Evolutionary conservation across 2,888 invertebrate genomes (phyloP), one percentile per base, ranked within the genome.

Genomic region (Tanytarsus gracilentus): DNA sequence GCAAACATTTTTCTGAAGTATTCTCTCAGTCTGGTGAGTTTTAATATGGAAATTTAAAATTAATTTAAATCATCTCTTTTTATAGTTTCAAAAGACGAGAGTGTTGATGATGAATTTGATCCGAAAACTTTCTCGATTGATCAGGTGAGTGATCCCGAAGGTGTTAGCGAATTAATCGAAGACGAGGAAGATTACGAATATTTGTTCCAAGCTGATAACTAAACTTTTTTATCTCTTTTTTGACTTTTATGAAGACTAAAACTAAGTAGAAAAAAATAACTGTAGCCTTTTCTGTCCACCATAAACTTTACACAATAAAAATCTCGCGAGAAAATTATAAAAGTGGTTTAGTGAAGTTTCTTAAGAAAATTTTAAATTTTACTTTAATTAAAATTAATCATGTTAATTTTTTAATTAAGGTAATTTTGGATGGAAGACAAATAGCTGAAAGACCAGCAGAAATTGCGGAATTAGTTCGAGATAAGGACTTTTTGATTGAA

Each of bases 111-210:
- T 14, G 56, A 56, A 3, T 27, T 56, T 25, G 56, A 56, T 44
- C 44, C 40, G 14, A 56, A 56, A 7, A 56, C 56, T 4, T 56
- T 40, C 9, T 56, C 56, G 2, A 56, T 56, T 14, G 56, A 56
- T 25, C 56, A 56, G 40, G 56, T 56, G 18, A 56, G 56, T 56
- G 56, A 56, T n/a, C 44, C 26, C 4, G 52, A 52, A 18, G 53
- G 53, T 16, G 53, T 53, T 14, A 53, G 53, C 27, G 56, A 56
- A 40, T 44, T 56, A 16, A 44, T 44, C 8, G 56, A 56, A 21
- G 56, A 56, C 27, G 40, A 40, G 21, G 50, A 50, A 27, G 50
- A 50, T 27, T 50, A 50, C 16, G 56, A 56, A 40, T 56, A 56
- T 56, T 25, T 56, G 2, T 26, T 56, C 18, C 16, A 56, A 11